These are phyloP conservation scores for Ips nitidus DNA, from an alignment of 1,140 invertebrate genomes.

Conservation along the genomic window DNA sequence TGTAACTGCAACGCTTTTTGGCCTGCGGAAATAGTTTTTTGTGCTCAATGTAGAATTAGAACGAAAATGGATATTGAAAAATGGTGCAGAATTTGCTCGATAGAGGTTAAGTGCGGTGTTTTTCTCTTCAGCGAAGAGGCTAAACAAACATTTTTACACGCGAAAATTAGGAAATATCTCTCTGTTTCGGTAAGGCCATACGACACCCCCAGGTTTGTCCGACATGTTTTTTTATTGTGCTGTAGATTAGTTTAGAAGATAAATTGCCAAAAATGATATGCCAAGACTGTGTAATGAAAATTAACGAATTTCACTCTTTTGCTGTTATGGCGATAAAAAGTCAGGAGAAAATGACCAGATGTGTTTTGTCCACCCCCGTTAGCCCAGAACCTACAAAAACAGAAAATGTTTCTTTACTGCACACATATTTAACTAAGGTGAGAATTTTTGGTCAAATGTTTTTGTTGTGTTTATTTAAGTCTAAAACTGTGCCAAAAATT, in stretches of 20 bases:
- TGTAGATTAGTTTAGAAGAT: conserved; percentile 52
- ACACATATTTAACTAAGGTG: conserved; percentile 60
- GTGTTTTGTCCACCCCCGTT: conserved; percentile 48
- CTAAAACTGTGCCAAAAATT: too few species aligned
- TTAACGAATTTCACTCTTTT: conserved; percentile 60
- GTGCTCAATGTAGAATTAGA: conserved; percentile 42
- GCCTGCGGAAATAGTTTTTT: conserved; percentile 21
- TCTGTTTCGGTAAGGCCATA: conserved; percentile 54
- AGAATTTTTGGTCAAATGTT: not conserved
- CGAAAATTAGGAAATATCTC: conserved; percentile 60
- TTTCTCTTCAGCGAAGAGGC: conserved; percentile 59
- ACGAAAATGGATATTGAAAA: conserved; percentile 41
- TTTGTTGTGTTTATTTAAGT: too few species aligned
- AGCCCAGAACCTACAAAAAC: conserved; percentile 46
- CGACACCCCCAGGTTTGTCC: not conserved
- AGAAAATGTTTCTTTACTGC: conserved; percentile 55
- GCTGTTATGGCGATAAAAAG: conserved; percentile 59
- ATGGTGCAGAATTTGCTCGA: conserved; percentile 59
- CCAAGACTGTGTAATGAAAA: conserved; percentile 55
- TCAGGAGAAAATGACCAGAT: conserved; percentile 57
- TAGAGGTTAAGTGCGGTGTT: conserved; percentile 52
- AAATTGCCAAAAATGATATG: conserved; percentile 61
- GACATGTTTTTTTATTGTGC: conserved; percentile 15
- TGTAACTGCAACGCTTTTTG: conserved; percentile 26
- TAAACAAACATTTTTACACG: conserved; percentile 55